Evolutionary conservation across 2,113 vertebrate species (phyloP).

Genomic region (Aspiorhynchus laticeps): DNA sequence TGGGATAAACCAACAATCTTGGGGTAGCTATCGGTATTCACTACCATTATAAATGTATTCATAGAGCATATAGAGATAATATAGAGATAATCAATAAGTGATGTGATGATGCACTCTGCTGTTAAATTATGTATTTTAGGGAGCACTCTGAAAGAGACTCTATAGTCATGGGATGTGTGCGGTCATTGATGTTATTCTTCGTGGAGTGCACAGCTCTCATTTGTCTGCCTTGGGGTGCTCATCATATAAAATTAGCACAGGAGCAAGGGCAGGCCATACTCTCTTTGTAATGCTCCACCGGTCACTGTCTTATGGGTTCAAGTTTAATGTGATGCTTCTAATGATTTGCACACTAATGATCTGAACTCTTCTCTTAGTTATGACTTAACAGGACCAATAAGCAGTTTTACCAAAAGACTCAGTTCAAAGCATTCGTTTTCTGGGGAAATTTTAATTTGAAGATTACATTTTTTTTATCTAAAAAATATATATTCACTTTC

Average conservation of each 20-base stretch:
- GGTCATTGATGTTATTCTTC: slow-evolving; percentile 72
- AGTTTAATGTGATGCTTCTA: slow-evolving; percentile 54
- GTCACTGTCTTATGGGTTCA: slow-evolving; percentile 53
- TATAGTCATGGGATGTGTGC: slow-evolving; percentile 61
- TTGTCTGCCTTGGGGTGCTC: slow-evolving; percentile 68
- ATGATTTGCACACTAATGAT: neutral
- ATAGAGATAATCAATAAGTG: slow-evolving; percentile 59
- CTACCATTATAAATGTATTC: neutral
- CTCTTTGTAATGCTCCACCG: slow-evolving; percentile 61
- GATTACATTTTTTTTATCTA: neutral
- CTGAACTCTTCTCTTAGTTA: neutral
- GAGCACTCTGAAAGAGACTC: slow-evolving; percentile 62
- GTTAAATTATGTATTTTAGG: slow-evolving; percentile 57
- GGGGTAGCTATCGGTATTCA: neutral
- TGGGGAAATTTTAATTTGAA: neutral
- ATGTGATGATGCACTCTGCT: slow-evolving; percentile 57
- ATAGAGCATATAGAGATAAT: slow-evolving; percentile 42
- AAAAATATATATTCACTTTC: neutral
- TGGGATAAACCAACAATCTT: neutral
- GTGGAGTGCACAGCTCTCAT: slow-evolving; percentile 66
- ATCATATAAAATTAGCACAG: slow-evolving; percentile 72
- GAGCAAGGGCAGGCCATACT: slow-evolving; percentile 64
- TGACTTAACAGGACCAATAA: neutral
- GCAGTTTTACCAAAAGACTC: neutral
- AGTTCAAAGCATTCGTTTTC: neutral